These are phyloP conservation scores for Steromphala cineraria DNA, from an alignment of 2,888 invertebrate genomes.

Conservation along the genomic window DNA sequence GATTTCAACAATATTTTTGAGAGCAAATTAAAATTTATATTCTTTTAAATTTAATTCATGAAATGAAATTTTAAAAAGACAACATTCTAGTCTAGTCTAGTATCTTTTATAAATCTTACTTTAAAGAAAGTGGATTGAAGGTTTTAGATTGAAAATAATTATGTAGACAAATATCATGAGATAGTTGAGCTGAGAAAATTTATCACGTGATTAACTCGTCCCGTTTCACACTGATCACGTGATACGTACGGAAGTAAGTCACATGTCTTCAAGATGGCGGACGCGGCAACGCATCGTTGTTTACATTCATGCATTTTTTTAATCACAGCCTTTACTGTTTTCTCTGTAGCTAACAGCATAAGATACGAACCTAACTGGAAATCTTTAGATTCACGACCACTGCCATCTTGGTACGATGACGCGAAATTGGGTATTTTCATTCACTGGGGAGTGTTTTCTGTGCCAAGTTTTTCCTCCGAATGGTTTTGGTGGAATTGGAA, in stretches of 20 bases:
- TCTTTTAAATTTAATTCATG: no score
- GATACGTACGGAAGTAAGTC: not conserved
- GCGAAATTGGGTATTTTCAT: constrained; percentile 77
- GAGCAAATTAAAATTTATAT: no score
- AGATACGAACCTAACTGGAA: constrained; percentile 83
- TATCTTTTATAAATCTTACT: no score
- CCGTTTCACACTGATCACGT: no score
- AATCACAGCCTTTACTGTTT: not conserved
- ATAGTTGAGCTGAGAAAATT: no score
- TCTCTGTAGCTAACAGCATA: not conserved
- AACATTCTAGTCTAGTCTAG: no score
- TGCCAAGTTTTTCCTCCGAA: constrained; percentile 78
- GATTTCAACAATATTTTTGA: no score
- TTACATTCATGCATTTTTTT: not conserved
- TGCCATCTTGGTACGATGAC: constrained; percentile 75
- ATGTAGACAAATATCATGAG: no score
- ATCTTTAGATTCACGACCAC: constrained; percentile 89
- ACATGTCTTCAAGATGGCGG: not conserved
- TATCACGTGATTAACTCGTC: no score
- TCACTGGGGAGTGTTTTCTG: constrained; percentile 77
- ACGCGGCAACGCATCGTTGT: not conserved
- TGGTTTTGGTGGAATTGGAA: constrained; percentile 95
- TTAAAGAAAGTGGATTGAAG: no score
- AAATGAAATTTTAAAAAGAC: no score
- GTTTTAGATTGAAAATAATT: no score